These are phyloP conservation scores for Metallyticus violacea DNA, from an alignment of 2,888 invertebrate genomes.

Conservation along the genomic window DNA sequence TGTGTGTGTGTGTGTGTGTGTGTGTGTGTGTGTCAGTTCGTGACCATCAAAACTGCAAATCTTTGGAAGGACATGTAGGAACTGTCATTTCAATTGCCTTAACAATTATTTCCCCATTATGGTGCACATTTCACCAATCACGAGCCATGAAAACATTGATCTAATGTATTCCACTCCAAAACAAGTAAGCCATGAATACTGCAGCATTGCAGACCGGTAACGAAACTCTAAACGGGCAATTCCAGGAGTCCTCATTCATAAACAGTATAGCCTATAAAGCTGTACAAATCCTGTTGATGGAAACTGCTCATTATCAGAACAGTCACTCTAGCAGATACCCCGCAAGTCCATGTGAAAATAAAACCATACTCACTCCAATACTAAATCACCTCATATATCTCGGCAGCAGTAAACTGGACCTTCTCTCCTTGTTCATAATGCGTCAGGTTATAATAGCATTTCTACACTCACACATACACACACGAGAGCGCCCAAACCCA, in stretches of 20 bases:
- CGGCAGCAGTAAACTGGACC: conserved; percentile 7
- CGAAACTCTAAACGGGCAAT: background rate
- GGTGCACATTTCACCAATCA: background rate
- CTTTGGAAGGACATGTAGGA: too few relatives aligned
- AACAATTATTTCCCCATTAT: too few relatives aligned
- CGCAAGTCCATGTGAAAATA: background rate
- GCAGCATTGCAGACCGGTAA: background rate
- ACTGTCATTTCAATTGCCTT: too few relatives aligned
- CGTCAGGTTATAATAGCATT: background rate
- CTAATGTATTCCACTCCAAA: background rate
- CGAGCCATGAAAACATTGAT: background rate
- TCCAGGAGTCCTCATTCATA: conserved; percentile 7
- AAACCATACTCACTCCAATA: conserved; percentile 1
- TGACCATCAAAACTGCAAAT: too few relatives aligned
- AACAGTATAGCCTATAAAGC: background rate
- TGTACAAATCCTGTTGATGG: background rate
- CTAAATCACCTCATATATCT: conserved; percentile 13
- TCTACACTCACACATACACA: background rate
- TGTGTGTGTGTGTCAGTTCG: too few relatives aligned
- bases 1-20: too few relatives aligned
- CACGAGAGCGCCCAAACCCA: background rate
- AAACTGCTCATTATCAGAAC: conserved; percentile 3
- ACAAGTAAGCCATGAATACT: background rate
- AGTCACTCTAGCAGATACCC: background rate
- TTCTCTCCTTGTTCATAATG: background rate